A percentile compares a stretch with the other conserved stretches of the same genome.
These are phyloP conservation scores for Stenodera caucasica DNA, from an alignment of 2,888 invertebrate species.

Conservation along the genomic window DNA sequence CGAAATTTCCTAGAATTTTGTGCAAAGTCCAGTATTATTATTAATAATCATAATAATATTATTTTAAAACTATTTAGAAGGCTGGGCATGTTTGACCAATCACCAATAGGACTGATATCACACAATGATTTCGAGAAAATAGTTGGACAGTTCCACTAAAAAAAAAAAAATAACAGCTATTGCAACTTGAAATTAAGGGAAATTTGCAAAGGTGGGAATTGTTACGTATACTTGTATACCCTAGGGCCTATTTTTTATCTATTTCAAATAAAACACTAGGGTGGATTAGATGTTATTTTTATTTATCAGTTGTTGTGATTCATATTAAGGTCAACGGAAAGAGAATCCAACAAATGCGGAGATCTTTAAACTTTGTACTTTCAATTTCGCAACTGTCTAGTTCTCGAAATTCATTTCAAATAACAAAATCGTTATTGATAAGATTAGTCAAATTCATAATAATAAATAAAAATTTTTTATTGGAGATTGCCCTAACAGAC, in stretches of 20 bases:
- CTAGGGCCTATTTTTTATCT: no score
- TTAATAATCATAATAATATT: not conserved
- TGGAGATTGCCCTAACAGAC: not conserved
- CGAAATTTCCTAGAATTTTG: not conserved
- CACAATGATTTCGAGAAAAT: no score
- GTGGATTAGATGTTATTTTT: not conserved
- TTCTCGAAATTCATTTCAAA: not conserved
- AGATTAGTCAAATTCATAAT: not conserved
- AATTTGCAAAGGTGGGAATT: no score
- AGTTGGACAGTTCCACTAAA: no score
- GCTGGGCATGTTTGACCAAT: not conserved
- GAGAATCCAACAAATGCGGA: not conserved
- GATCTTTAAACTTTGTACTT: not conserved
- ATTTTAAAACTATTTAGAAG: not conserved
- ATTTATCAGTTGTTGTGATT: not conserved
- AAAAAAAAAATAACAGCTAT: no score
- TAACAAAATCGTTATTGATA: not conserved
- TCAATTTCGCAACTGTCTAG: not conserved
- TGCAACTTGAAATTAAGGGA: no score
- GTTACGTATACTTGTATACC: no score
- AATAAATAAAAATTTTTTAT: no score
- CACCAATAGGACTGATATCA: no score
- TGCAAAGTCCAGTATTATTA: not conserved
- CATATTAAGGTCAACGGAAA: not conserved
- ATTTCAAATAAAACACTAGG: no score